Evolutionary conservation across 2,888 invertebrate genomes (phyloP), one percentile per base, ranked within the genome.

Genomic region (Leucozona laternaria): DNA sequence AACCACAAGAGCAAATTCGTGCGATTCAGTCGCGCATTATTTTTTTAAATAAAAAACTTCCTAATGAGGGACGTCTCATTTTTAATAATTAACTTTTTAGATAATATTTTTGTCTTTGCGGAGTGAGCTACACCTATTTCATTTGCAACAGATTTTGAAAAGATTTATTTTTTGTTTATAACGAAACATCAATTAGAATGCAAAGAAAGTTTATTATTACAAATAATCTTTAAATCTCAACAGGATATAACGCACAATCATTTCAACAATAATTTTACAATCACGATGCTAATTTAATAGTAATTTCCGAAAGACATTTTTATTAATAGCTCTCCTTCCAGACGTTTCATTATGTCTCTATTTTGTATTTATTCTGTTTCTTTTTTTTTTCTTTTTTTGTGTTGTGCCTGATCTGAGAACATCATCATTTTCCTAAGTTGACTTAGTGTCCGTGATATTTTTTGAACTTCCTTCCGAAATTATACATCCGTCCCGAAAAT

Each of bases 241-340:
- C 70, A 60, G 75, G 70, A 84, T 76, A 70, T 64, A 22, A 62
- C 43, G 62, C 25, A 50, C 62, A 79, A 71, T 70, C 73, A 53
- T 72, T 77, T 80, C 43, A 31, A 60, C 70, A 71, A 80, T 77
- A 80, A 85, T 77, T 60, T 85, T 68, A 77, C 76, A 81, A 80
- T 85, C 80, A 85, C 72, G 81, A 68, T 80, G 72, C 84, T 85
- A 85, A 85, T 85, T 81, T 85, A 76, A 81, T 85, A 76, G 84
- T 85, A 77, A 85, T 85, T 85, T 80, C 81, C 71, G 71, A 85
- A 80, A 76, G 80, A 80, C 80, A 77, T 84, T 76, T 84, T 84
- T 84, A 84, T 84, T 76, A 84, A 84, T 72, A 77, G 76, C 58
- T 37, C 72, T 37, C 76, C 43, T 76, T 50, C 40, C 68, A 75